These are phyloP conservation scores for Tethya wilhelma DNA, from an alignment of 37 sponge, comb jelly and placozoan genomes.

Conservation along the genomic window DNA sequence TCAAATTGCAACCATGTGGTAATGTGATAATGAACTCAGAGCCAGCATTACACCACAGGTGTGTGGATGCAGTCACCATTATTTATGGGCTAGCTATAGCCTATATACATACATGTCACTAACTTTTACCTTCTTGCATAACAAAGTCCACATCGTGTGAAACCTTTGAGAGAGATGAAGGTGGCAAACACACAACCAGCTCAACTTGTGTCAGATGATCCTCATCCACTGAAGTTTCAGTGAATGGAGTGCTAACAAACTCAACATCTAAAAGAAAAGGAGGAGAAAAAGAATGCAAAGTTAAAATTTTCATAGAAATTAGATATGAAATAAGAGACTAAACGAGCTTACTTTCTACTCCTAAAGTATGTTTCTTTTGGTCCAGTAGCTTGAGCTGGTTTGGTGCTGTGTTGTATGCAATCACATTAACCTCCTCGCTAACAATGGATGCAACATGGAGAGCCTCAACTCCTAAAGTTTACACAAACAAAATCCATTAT, in stretches of 20 bases:
- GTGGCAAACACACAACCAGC: conserved; percentile 50
- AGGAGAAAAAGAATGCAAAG: neutral
- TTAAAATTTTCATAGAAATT: neutral
- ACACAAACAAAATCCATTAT: neutral
- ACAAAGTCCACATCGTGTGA: conserved; percentile 54
- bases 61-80: too few species aligned
- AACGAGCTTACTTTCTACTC: conserved; percentile 28
- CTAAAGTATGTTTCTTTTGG: conserved; percentile 11
- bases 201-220: conserved; percentile 5
- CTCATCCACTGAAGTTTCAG: neutral
- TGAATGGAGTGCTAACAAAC: conserved; percentile 38
- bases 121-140: conserved; percentile 69
- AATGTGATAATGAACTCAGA: too few species aligned
- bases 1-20: too few species aligned
- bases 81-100: too few species aligned
- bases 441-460: conserved; percentile 16
- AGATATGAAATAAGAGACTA: neutral
- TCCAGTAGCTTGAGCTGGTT: neutral
- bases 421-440: neutral
- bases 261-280: conserved; percentile 44
- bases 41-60: conserved; percentile 6
- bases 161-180: conserved; percentile 20
- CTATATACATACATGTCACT: neutral
- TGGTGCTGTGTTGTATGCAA: neutral
- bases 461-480: conserved; percentile 6